Evolutionary conservation across 1,140 invertebrate genomes (phyloP).

Genomic region (Ooceraea biroi): DNA sequence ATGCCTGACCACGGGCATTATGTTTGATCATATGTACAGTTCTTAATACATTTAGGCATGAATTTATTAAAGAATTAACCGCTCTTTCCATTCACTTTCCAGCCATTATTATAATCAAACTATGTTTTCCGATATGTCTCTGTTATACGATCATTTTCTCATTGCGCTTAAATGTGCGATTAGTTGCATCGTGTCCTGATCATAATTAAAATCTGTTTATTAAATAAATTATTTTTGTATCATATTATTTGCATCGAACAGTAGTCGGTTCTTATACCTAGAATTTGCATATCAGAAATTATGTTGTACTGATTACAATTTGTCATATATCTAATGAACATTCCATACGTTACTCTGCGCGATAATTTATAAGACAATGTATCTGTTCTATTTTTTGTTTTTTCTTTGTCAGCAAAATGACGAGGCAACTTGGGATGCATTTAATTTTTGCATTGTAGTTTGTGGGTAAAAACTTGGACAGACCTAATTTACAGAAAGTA

Average conservation of each 20-base stretch:
- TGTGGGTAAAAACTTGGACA: too few relatives aligned
- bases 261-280: background rate
- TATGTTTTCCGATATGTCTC: slow-evolving; percentile 17
- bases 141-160: background rate
- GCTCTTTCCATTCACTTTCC: background rate
- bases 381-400: too few relatives aligned
- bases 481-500: background rate
- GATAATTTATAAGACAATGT: too few relatives aligned
- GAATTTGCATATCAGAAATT: background rate
- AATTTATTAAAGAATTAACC: background rate
- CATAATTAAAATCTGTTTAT: background rate
- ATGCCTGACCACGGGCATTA: slow-evolving; percentile 4
- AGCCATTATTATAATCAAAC: background rate
- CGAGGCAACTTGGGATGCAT: too few relatives aligned
- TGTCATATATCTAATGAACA: slow-evolving; percentile 11
- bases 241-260: background rate
- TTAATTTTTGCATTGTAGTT: too few relatives aligned
- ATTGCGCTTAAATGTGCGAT: background rate
- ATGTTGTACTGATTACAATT: background rate
- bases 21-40: background rate
- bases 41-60: slow-evolving; percentile 29
- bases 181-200: too few relatives aligned
- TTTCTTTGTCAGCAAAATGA: too few relatives aligned
- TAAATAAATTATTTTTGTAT: slow-evolving; percentile 8
- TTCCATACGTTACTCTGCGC: too few relatives aligned